A percentile compares a stretch with the other conserved stretches of the same genome.
Evolutionary conservation across 2,113 vertebrate species (phyloP).

Genomic region (Scopus umbretta): DNA sequence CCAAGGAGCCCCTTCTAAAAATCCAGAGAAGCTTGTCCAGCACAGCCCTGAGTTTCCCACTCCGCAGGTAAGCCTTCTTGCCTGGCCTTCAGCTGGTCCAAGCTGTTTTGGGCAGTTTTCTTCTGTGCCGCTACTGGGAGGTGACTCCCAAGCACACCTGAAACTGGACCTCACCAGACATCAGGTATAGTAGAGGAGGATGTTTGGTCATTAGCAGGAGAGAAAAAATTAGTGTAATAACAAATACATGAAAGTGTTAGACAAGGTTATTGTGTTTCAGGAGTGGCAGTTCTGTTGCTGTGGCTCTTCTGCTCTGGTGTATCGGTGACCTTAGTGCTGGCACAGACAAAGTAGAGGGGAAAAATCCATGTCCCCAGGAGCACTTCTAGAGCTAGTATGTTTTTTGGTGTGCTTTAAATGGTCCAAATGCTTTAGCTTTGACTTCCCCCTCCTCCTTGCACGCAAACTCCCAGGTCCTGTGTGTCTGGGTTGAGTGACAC

Average conservation of each 20-base stretch:
- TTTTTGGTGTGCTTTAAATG: too few relatives aligned
- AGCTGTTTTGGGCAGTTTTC: accelerated
- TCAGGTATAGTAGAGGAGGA: background rate
- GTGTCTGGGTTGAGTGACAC: too few relatives aligned
- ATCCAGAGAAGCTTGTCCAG: background rate
- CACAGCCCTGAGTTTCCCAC: background rate
- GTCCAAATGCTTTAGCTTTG: background rate
- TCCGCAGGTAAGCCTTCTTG: background rate
- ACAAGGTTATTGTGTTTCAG: background rate
- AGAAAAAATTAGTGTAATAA: accelerated
- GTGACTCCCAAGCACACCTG: background rate
- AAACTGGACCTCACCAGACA: background rate
- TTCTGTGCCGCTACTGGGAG: background rate
- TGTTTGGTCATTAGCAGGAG: background rate
- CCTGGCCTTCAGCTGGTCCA: background rate
- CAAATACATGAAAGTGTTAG: accelerated
- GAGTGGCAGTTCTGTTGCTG: background rate
- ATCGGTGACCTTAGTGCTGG: background rate
- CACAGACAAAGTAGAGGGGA: background rate
- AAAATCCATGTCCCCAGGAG: background rate
- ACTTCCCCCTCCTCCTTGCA: too few relatives aligned
- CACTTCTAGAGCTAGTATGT: background rate
- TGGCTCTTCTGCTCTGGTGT: background rate
- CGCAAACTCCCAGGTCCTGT: too few relatives aligned
- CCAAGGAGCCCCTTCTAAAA: background rate